These are phyloP conservation scores for Lemur catta DNA, from an alignment of 2,797 vertebrate species.

Conservation along the genomic window DNA sequence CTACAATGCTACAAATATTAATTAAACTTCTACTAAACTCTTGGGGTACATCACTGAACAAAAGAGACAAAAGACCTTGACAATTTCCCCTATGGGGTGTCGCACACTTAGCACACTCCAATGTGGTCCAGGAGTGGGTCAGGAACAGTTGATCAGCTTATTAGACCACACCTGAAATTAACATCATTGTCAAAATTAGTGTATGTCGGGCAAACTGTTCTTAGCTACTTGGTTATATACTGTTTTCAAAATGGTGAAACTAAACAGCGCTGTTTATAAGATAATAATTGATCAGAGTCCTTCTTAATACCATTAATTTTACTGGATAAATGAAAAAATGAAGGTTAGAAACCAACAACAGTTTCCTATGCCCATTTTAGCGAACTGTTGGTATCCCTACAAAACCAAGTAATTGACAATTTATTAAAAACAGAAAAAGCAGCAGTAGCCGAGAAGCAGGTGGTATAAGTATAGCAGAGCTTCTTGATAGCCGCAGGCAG, in stretches of 20 bases:
- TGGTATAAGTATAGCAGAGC: background rate
- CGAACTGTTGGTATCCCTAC: background rate
- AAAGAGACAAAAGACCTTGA: constrained; percentile 26
- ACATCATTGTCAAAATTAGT: background rate
- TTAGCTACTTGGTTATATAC: background rate
- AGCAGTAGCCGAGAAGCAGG: background rate
- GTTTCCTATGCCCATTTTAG: background rate
- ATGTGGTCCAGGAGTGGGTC: background rate
- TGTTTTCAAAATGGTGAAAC: background rate
- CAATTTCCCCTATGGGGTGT: background rate
- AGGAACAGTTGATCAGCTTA: background rate
- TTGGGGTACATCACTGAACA: background rate
- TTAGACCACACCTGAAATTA: background rate
- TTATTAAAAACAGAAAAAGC: constrained; percentile 46
- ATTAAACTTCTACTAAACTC: background rate
- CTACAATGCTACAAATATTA: constrained; percentile 19
- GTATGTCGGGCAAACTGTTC: background rate
- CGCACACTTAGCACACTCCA: background rate
- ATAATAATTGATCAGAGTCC: background rate
- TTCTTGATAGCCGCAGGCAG: background rate
- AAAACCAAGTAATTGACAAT: constrained; percentile 49
- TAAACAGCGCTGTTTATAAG: background rate
- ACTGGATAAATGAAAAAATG: constrained; percentile 47
- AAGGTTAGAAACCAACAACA: background rate
- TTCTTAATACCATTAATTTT: background rate